Base-by-base conservation (phyloP, 2,113 vertebrate species). In the Gasterosteus aculeatus region DNA sequence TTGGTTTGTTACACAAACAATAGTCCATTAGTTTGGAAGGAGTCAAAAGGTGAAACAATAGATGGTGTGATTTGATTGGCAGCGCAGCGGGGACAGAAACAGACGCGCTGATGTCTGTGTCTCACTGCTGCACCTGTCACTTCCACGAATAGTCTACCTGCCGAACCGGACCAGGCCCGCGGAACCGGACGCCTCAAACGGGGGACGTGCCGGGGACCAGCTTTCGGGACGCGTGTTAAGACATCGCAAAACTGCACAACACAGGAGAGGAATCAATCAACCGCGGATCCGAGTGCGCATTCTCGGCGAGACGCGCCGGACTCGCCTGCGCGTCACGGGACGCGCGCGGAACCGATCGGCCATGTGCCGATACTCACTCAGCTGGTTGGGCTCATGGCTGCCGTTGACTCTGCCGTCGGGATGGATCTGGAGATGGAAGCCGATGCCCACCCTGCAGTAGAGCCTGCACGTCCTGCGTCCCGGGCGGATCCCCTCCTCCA, bases 351-450 rank as follows among this genome's bases (percentile, higher is more conserved):
- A 7, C 35, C 35, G 35, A 38, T 38, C 35, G 35, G 35, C 35
- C 35, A 38, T 38, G 35, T 7, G 35, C 35, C 35, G 35, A 4
- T 38, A 97, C 98, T 96, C 94, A 99, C 98, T 98, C 91, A 98
- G 93, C 72, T 90, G 93, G 86, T 90, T 95, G 76, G 96, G 94
- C 85, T 96, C 95, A 84, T 99, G 98, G 85, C 97, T 97, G 76
- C 98, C 98, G 90, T 97, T 98, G 78, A 99, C 97, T 92, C 94
- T 95, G 84, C 98, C 98, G 92, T 97, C 97, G 77, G 96, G 94
- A 89, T 98, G 96, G 88, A 99, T 96, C 94, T 99, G 97, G 59
- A 99, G 96, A 75, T 98, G 98, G 94, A 98, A 99, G 26, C 98
- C 98, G 89, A 99, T 99, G 91, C 98, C 97, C 76, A 96, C 98